Percentiles rank a stretch among this genome's conserved stretches.
Evolutionary conservation across 2,113 vertebrate genomes (phyloP).

Genomic region (Rutilus rutilus): DNA sequence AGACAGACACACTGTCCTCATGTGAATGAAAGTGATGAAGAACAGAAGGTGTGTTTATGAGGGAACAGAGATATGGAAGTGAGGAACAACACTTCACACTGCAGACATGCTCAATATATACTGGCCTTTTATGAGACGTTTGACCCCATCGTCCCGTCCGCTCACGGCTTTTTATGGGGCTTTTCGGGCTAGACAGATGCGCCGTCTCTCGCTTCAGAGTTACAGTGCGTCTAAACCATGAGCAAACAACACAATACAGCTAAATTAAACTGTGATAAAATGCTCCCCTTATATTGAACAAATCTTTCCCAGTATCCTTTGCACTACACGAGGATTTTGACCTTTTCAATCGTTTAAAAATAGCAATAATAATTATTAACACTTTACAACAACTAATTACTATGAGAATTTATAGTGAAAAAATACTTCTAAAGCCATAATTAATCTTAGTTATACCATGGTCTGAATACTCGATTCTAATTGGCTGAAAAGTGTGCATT

Average conservation of each 20-base stretch:
- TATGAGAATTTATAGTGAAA: background rate
- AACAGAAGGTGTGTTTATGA: constrained; percentile 39
- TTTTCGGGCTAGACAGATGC: constrained; percentile 2
- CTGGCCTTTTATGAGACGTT: constrained; percentile 28
- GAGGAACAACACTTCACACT: constrained; percentile 6
- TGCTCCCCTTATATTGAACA: background rate
- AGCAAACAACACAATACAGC: background rate
- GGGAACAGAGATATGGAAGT: background rate
- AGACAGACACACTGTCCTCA: background rate
- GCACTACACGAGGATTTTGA: background rate
- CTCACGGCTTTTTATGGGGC: background rate
- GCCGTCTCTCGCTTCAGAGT: background rate
- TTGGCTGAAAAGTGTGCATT: no score
- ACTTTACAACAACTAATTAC: background rate
- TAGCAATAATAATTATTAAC: background rate
- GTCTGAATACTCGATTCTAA: no score
- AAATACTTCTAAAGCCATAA: no score
- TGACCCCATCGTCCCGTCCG: constrained; percentile 20
- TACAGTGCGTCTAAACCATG: background rate
- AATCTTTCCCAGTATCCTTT: background rate
- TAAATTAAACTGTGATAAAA: background rate
- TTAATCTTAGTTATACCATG: no score
- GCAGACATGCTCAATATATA: constrained; percentile 1
- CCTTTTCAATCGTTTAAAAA: background rate
- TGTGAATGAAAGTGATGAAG: constrained; percentile 23